Base-by-base conservation (phyloP, 2,113 vertebrate species). In the Gymnobelideus leadbeateri region DNA sequence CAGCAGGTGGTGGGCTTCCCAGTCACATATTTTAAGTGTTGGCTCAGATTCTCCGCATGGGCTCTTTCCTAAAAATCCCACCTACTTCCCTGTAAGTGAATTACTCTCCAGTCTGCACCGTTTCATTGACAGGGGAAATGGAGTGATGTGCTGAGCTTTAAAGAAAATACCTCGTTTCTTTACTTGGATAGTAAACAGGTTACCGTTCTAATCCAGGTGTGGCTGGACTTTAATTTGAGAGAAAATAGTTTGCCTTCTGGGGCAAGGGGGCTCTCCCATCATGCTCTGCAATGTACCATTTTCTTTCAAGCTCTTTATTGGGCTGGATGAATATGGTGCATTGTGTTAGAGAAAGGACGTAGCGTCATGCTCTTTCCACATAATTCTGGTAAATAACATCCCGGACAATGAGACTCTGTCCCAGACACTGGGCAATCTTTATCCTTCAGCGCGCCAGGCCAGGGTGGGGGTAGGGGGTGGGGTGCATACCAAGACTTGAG, bases 271-370 rank as follows among this genome's bases (percentile, higher is more conserved):
- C 68, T 43, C 68, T 43, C 4, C n/a, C 21, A 84, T 51, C 7
- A 9, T 91, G 46, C 47, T 61, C 51, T 26, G 37, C 3, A n/a
- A 50, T 21, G 28, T 0, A 5, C 47, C 0, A 1, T 31, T 51
- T 96, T 90, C 77, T 91, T 90, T 57, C 89, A 57, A 84, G 19
- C 19, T 43, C 68, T 84, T 43, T 84, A 43, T 84, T 84, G 68
- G 68, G 19, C 16, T 23, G 0, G 68, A 84, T 84, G 52, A 57
- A 12, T 0, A 37, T 0, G 19, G 91, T 16, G 23, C 23, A 50
- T 23, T 1, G 4, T 37, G 55, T 52, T 9, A 10, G 8, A 31
- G 91, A 50, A 49, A 91, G 8, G n/a, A 28, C 11, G 89, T n/a
- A 94, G 24, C 19, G 10, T 43, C 77, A 7, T 3, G 19, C 2